Percentiles rank a stretch among this genome's conserved stretches.
phyloP scores from a whole-genome alignment of 2,888 invertebrate species.

The Anarsia innoxiella region DNA sequence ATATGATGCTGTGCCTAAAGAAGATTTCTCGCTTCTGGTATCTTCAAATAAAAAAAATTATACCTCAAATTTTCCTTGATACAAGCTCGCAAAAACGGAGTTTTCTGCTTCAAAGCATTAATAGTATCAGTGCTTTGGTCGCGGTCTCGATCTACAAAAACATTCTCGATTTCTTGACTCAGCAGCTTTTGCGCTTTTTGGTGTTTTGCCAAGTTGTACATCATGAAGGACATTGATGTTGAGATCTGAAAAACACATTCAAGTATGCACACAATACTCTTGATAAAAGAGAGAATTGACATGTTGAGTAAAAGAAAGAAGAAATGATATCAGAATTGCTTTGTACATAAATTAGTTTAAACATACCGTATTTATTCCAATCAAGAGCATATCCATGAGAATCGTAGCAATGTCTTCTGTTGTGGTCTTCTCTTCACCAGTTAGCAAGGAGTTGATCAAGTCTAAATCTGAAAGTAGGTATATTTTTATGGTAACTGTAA shows the following conservation, averaged over 20 bases:
- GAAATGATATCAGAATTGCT: not conserved
- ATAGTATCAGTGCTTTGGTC: not conserved
- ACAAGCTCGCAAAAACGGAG: slow-evolving; percentile 78
- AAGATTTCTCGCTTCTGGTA: too few relatives aligned
- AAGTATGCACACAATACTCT: not conserved
- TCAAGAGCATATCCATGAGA: slow-evolving; percentile 78
- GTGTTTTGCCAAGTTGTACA: slow-evolving; percentile 80
- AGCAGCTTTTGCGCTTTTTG: slow-evolving; percentile 77
- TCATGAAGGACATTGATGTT: slow-evolving; percentile 76
- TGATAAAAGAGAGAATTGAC: not conserved
- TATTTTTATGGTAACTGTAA: not conserved
- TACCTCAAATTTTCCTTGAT: slow-evolving; percentile 78
- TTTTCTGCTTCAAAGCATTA: slow-evolving; percentile 18
- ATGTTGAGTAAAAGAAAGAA: not conserved
- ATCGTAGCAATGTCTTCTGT: slow-evolving; percentile 78
- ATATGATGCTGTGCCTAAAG: too few relatives aligned
- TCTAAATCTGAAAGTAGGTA: slow-evolving; percentile 2
- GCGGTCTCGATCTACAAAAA: slow-evolving; percentile 23
- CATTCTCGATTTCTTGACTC: slow-evolving; percentile 72
- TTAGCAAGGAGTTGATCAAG: slow-evolving; percentile 72
- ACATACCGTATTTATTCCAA: slow-evolving; percentile 78
- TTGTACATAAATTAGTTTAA: not conserved
- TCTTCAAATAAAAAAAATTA: too few relatives aligned
- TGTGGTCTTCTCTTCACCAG: slow-evolving; percentile 68
- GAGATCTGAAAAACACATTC: slow-evolving; percentile 56